phyloP scores from a whole-genome alignment of 2,888 invertebrate genomes.

The Apamea monoglypha region DNA sequence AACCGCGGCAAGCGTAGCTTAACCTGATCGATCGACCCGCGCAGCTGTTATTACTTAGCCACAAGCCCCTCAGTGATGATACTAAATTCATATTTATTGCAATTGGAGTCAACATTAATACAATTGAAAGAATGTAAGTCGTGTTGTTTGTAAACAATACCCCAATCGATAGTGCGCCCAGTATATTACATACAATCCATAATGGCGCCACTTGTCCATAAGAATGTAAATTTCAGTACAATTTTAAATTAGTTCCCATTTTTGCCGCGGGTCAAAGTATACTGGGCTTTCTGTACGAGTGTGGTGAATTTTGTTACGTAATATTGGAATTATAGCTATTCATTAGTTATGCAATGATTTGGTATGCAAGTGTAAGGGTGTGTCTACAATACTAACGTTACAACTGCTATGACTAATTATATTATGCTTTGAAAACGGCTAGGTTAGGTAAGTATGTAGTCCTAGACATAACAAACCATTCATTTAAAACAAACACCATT shows the following conservation, averaged over 20 bases:
- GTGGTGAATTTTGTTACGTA: constrained; percentile 32
- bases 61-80: neutral
- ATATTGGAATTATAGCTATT: constrained; percentile 15
- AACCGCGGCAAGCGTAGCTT: too few species aligned
- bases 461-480: constrained; percentile 11
- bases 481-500: neutral
- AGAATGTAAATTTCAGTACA: constrained; percentile 1
- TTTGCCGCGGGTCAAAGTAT: constrained; percentile 8
- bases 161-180: neutral
- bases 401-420: neutral
- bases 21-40: too few species aligned
- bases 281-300: constrained; percentile 7
- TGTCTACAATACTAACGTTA: constrained; percentile 9
- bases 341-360: constrained; percentile 14
- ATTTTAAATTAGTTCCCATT: neutral
- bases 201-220: neutral
- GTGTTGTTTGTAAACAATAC: constrained; percentile 27
- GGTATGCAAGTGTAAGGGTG: neutral
- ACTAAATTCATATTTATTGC: constrained; percentile 24
- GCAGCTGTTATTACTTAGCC: too few species aligned
- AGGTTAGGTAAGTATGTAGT: neutral
- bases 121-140: constrained; percentile 31
- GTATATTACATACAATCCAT: neutral
- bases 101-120: neutral
- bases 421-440: neutral